These are phyloP conservation scores for Hetaerina americana DNA, from an alignment of 1,140 invertebrate genomes.

Conservation along the genomic window DNA sequence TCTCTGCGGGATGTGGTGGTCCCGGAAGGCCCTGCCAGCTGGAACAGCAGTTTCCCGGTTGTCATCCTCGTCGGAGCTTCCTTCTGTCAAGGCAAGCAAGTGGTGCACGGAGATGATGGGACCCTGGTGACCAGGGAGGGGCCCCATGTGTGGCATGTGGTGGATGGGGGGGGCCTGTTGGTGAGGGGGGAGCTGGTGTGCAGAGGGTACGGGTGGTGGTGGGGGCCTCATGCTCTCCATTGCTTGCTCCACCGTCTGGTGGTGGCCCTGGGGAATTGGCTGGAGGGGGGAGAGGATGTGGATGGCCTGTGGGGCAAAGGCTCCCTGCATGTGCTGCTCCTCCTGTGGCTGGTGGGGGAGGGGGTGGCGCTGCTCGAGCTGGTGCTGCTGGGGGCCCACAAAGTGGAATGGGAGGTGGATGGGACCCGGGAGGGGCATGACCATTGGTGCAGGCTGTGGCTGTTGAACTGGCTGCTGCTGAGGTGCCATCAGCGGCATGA, in stretches of 20 bases:
- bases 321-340: constrained; percentile 2
- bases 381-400: constrained; percentile 26
- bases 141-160: neutral
- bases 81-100: neutral
- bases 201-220: neutral
- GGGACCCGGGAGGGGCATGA: constrained; percentile 29
- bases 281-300: neutral
- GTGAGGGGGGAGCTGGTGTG: neutral
- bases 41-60: neutral
- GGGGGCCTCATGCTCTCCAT: neutral
- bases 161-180: neutral
- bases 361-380: constrained; percentile 25
- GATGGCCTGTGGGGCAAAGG: neutral
- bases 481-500: constrained; percentile 22
- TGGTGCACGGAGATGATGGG: neutral
- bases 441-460: constrained; percentile 31
- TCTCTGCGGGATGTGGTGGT: neutral
- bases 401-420: constrained; percentile 29
- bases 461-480: constrained; percentile 18
- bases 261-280: neutral
- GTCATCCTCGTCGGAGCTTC: neutral
- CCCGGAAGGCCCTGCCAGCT: neutral
- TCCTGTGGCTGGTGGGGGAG: constrained; percentile 21
- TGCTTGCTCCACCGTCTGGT: neutral
- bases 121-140: neutral